Conservation (phyloP, 1,140 invertebrate species). For the Epicauta chinensis region DNA sequence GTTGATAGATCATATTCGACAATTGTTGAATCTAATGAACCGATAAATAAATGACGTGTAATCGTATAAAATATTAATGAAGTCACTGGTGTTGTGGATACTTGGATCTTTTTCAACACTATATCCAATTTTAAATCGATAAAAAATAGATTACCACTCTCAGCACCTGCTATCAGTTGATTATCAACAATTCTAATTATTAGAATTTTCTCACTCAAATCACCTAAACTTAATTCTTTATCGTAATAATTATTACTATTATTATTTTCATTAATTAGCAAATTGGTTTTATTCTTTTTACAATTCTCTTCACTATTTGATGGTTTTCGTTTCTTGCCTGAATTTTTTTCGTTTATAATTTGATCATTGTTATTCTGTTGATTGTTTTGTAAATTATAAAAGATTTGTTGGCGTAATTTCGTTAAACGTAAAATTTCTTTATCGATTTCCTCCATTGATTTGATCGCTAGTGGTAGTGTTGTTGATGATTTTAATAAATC, state of each 20-base stretch:
- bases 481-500: neutral
- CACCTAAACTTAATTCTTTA: neutral
- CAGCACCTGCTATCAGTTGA: slow-evolving; percentile 16
- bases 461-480: neutral
- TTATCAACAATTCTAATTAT: neutral
- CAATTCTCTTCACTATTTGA: neutral
- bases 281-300: no score
- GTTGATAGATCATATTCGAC: slow-evolving; percentile 14
- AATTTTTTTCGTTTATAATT: no score
- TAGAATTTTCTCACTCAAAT: slow-evolving; percentile 12
- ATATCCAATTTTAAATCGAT: slow-evolving; percentile 12
- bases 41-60: slow-evolving; percentile 11
- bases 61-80: neutral
- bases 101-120: slow-evolving; percentile 37
- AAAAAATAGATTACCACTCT: slow-evolving; percentile 21
- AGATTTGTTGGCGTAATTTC: slow-evolving; percentile 14
- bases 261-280: no score
- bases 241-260: neutral
- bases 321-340: slow-evolving; percentile 2
- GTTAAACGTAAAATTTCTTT: slow-evolving; percentile 20
- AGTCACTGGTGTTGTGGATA: slow-evolving; percentile 36
- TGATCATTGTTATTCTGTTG: neutral
- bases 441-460: slow-evolving; percentile 18
- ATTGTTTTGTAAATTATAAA: slow-evolving; percentile 4
- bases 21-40: slow-evolving; percentile 18